Base-by-base conservation (phyloP, 1,140 invertebrate species). In the Luehdorfia chinensis region DNA sequence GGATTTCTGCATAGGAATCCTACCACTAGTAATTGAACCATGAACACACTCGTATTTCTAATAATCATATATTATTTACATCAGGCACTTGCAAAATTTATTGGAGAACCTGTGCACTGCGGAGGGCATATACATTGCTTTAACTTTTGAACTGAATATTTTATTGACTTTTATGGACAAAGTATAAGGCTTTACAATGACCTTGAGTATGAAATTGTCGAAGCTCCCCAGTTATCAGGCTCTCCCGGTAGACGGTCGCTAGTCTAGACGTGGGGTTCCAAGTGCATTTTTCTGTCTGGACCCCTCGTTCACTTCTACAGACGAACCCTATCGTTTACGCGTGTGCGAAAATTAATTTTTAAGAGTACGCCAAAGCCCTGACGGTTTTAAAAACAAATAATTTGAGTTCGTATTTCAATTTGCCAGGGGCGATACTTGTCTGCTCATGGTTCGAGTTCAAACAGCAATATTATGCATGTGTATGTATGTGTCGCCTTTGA, bases 201-300 rank as follows among this genome's bases (percentile, higher is more conserved):
- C 21, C 11, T 2, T 27, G 12, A 4, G 6, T 11, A 9, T 4
- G 4, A 5, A 5, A 1, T 27, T 27, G 21, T 39, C 9, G 1
- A 3, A 41, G 16, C 48, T 66, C 56, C 46, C 11, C 33, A 59
- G 47, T 56, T 6, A 31, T 19, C 30, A 27, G 34, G 33, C 50
- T 44, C 57, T 34, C 45, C 54, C 48, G 4, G 46, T 72, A 79
- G 75, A 69, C 74, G 33, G 66, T 60, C 68, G 70, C 58, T 60
- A 74, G 75, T 83, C 78, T 80, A 83, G 78, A 83, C 78, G 64
- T 54, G 75, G 76, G 78, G 78, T 73, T 66, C 68, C 62, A 68
- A 83, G 75, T 83, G 78, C 78, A 83, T 83, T 83, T 77, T 76
- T 79, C 75, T 83, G 75, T 79, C 78, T 78, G 72, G 70, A 77